Conservation (phyloP, 2,888 invertebrate genomes). For the Bombylius discolor region DNA sequence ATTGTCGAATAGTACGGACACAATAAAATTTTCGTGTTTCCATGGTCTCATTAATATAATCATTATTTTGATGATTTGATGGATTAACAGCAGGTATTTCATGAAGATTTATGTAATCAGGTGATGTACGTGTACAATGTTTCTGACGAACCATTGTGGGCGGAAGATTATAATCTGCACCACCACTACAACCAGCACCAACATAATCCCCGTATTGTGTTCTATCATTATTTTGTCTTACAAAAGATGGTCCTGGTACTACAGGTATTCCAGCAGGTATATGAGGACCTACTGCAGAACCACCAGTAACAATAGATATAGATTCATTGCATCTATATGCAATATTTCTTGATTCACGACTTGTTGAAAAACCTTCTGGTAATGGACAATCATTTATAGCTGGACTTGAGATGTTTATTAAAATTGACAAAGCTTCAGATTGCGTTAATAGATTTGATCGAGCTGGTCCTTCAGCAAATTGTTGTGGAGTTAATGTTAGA, state of each 20-base stretch:
- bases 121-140: constrained; percentile 2
- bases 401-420: constrained; percentile 66
- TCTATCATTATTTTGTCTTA: too few species aligned
- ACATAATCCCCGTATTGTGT: too few species aligned
- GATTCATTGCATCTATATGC: background rate
- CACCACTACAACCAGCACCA: too few species aligned
- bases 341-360: constrained; percentile 24
- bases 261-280: too few species aligned
- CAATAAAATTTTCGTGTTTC: constrained; percentile 54
- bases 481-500: too few species aligned
- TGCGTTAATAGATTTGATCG: too few species aligned
- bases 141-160: background rate
- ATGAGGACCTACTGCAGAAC: too few species aligned
- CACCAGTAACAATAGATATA: background rate
- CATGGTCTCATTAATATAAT: constrained; percentile 17
- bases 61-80: constrained; percentile 7
- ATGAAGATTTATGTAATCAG: background rate
- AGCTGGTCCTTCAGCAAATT: too few species aligned
- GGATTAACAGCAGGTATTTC: background rate
- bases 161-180: too few species aligned
- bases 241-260: too few species aligned
- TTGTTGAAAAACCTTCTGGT: constrained; percentile 60
- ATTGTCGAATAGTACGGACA: constrained; percentile 49
- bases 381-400: constrained; percentile 51
- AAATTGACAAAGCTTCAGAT: too few species aligned